Percentiles rank a stretch among this genome's conserved stretches.
Evolutionary conservation across 2,888 invertebrate species (phyloP).

Genomic region (Geophilus truncorum): DNA sequence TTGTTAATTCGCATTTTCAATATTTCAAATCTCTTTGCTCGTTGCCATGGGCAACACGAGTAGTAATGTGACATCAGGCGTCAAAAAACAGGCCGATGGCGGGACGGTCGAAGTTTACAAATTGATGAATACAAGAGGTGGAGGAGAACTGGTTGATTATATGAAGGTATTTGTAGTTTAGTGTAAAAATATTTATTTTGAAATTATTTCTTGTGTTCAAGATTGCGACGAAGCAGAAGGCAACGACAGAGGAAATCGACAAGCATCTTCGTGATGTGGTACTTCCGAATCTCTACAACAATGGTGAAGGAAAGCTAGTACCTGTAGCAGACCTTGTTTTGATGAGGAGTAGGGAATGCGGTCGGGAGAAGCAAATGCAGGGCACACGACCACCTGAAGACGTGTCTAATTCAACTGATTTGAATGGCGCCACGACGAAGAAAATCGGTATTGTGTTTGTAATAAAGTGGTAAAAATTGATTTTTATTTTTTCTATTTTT

Average conservation of each 20-base stretch:
- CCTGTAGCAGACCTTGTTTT: constrained; percentile 84
- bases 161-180: constrained; percentile 47
- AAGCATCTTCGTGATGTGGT: constrained; percentile 87
- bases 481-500: neutral
- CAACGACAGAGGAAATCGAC: constrained; percentile 71
- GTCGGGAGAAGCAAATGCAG: constrained; percentile 63
- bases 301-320: constrained; percentile 83
- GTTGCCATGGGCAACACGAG: constrained; percentile 53
- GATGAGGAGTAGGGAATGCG: constrained; percentile 76
- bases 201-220: constrained; percentile 56
- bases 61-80: constrained; percentile 77
- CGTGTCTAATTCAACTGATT: neutral
- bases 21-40: neutral
- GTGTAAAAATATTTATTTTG: neutral
- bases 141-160: constrained; percentile 86
- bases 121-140: constrained; percentile 80
- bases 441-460: neutral
- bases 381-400: neutral
- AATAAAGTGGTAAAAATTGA: neutral
- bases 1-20: neutral
- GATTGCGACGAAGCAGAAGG: constrained; percentile 80
- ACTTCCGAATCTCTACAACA: constrained; percentile 87
- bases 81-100: constrained; percentile 83
- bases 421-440: neutral
- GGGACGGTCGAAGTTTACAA: constrained; percentile 79